phyloP scores from a whole-genome alignment of 2,888 invertebrate genomes.

The Tuberolachnus salignus region DNA sequence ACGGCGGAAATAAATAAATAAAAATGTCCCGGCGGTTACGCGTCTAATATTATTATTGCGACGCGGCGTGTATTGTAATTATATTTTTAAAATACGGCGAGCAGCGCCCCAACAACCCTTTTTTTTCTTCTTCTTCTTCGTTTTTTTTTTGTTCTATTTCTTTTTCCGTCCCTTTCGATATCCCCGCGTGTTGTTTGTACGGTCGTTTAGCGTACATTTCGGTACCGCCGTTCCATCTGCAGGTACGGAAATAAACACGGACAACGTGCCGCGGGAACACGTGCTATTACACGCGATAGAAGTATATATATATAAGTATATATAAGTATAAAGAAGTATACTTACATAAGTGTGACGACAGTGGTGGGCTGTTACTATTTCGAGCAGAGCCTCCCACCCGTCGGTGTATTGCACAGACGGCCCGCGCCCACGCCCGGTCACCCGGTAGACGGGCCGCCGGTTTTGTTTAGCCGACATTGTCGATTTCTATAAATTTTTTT shows the following conservation, averaged over 20 bases:
- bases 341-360: too few relatives aligned
- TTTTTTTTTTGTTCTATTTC: too few relatives aligned
- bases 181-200: constrained; percentile 43
- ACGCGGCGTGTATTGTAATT: too few relatives aligned
- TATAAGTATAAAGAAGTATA: too few relatives aligned
- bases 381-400: not conserved
- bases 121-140: too few relatives aligned
- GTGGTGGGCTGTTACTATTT: constrained; percentile 24
- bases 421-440: not conserved
- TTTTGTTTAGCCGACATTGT: too few relatives aligned
- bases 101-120: constrained; percentile 41
- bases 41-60: too few relatives aligned
- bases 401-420: not conserved
- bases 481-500: too few relatives aligned
- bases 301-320: too few relatives aligned
- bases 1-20: not conserved
- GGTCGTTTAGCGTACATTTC: constrained; percentile 47
- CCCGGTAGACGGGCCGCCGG: too few relatives aligned
- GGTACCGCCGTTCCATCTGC: constrained; percentile 33
- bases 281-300: constrained; percentile 28
- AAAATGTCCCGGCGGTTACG: too few relatives aligned
- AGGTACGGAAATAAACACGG: constrained; percentile 54
- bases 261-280: constrained; percentile 30
- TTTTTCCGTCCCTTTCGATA: too few relatives aligned
- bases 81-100: not conserved